phyloP scores from a whole-genome alignment of 2,888 invertebrate species.

The Metopia argyrocephala region DNA sequence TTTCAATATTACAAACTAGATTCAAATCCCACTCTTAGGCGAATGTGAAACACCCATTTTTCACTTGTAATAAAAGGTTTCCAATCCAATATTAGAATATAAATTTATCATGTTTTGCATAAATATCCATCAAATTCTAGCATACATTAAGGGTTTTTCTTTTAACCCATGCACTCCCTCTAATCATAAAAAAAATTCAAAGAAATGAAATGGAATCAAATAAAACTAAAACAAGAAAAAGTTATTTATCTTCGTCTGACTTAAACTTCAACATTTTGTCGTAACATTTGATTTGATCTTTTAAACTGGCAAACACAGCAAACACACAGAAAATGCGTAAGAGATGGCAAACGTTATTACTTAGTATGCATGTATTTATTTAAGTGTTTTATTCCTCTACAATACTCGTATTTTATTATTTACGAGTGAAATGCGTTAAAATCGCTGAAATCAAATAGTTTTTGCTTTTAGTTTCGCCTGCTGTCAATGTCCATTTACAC shows the following conservation, averaged over 20 bases:
- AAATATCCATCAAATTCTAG: neutral
- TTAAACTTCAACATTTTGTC: constrained; percentile 4
- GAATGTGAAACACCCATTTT: no score
- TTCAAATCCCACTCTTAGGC: neutral
- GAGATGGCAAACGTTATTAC: no score
- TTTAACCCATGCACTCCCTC: neutral
- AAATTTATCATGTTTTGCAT: constrained; percentile 49
- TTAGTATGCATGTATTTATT: no score
- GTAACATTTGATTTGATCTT: constrained; percentile 47
- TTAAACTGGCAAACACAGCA: no score
- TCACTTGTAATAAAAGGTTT: no score
- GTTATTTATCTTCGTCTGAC: constrained; percentile 59
- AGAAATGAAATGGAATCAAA: no score
- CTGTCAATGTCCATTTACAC: constrained; percentile 67
- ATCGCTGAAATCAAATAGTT: constrained; percentile 50
- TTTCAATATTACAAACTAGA: no score
- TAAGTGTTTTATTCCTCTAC: constrained; percentile 44
- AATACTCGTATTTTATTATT: constrained; percentile 49
- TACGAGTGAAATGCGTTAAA: constrained; percentile 34
- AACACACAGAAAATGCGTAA: no score
- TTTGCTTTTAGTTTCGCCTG: constrained; percentile 59
- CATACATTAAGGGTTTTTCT: neutral
- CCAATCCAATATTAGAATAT: neutral
- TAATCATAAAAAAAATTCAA: no score
- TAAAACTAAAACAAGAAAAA: no score